phyloP scores from a whole-genome alignment of 2,113 vertebrate species.

The Oenanthe oenanthe region DNA sequence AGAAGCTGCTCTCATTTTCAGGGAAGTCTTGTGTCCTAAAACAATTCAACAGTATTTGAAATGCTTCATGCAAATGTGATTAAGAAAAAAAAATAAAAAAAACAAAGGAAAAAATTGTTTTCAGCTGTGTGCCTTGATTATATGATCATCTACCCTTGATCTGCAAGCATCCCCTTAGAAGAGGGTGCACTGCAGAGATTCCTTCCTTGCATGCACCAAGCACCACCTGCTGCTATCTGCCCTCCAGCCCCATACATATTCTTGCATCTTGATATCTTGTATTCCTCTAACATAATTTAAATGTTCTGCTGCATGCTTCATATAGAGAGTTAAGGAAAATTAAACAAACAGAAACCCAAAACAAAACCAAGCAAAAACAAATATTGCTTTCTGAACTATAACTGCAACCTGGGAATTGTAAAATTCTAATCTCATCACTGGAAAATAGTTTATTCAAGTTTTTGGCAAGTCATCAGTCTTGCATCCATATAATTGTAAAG shows the following conservation, averaged over 20 bases:
- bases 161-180: background rate
- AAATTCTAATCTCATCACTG: background rate
- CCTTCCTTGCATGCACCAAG: background rate
- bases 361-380: background rate
- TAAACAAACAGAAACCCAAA: background rate
- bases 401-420: background rate
- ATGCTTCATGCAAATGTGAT: background rate
- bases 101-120: background rate
- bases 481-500: background rate
- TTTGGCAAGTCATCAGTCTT: background rate
- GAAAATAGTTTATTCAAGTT: background rate
- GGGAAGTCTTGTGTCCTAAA: background rate
- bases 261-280: background rate
- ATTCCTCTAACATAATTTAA: background rate
- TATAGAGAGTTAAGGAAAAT: background rate
- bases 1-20: background rate
- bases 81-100: background rate
- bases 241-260: background rate
- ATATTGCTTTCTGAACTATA: background rate
- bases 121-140: background rate
- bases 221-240: background rate
- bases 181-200: background rate
- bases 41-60: background rate
- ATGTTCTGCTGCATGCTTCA: background rate
- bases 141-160: background rate